Evolutionary conservation across 2,113 vertebrate species (phyloP).

Genomic region (Sylvietta virens): DNA sequence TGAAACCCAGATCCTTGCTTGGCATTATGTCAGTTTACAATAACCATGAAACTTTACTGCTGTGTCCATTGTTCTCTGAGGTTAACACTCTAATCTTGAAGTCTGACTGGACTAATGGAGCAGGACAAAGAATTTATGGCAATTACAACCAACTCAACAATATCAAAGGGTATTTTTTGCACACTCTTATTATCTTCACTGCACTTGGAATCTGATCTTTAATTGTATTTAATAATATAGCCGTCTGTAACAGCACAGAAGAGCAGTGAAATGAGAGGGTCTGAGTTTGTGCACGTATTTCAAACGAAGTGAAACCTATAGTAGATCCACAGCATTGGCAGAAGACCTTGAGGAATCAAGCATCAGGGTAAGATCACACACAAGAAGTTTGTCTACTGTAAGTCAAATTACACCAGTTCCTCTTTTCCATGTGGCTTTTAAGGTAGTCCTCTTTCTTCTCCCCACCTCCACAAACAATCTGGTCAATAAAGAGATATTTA

Average conservation of each 20-base stretch:
- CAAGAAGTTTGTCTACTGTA: not conserved
- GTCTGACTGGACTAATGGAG: not conserved
- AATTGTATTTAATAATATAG: not conserved
- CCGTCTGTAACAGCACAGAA: not conserved
- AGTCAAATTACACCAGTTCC: not conserved
- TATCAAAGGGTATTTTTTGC: not conserved
- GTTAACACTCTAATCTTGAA: not conserved
- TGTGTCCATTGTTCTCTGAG: not conserved
- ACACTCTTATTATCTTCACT: not conserved
- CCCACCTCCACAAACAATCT: not conserved
- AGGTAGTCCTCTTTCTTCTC: not conserved
- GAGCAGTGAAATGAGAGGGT: not conserved
- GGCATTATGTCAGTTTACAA: not conserved
- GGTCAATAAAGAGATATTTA: not conserved
- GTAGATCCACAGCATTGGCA: not conserved
- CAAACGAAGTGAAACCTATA: not conserved
- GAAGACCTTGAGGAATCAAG: not conserved
- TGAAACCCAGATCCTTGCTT: not conserved
- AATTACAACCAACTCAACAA: not conserved
- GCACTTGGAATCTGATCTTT: not conserved
- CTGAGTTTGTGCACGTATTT: not conserved
- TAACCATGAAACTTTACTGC: not conserved
- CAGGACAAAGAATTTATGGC: not conserved
- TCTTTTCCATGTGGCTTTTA: not conserved
- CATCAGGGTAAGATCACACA: not conserved